phyloP scores from a whole-genome alignment of 2,797 vertebrate genomes.

The Chaetophractus vellerosus region DNA sequence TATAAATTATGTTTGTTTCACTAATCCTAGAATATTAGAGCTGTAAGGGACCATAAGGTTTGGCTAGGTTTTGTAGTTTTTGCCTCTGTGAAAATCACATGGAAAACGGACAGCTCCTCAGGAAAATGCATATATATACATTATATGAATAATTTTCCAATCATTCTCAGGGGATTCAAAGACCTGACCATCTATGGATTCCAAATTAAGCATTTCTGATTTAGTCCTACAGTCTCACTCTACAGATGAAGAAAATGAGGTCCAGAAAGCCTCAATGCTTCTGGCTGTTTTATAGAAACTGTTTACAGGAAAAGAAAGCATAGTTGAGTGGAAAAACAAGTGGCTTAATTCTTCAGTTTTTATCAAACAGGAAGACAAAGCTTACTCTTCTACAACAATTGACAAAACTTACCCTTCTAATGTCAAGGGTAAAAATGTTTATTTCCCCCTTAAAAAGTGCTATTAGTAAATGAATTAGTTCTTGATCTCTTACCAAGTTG shows the following conservation, averaged over 20 bases:
- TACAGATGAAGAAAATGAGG: background rate
- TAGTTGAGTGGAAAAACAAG: background rate
- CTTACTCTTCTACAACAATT: background rate
- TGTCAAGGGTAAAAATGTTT: background rate
- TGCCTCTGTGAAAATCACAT: slow-evolving; percentile 10
- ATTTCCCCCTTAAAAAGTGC: background rate
- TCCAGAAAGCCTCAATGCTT: background rate
- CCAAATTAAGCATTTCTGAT: slow-evolving; percentile 22
- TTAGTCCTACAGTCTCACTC: background rate
- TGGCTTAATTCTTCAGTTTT: slow-evolving; percentile 17
- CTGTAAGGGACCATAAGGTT: background rate
- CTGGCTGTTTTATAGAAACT: slow-evolving; percentile 2
- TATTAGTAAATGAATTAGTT: background rate
- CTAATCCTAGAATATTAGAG: background rate
- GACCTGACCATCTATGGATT: background rate
- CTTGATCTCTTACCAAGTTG: background rate
- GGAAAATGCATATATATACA: background rate
- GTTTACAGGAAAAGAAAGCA: background rate
- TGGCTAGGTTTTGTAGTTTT: background rate
- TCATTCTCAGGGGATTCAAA: slow-evolving; percentile 48
- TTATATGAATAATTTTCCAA: background rate
- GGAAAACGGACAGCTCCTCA: background rate
- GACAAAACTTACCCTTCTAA: background rate
- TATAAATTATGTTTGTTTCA: slow-evolving; percentile 36
- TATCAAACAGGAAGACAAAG: background rate